phyloP scores from a whole-genome alignment of 2,113 vertebrate species.

The Rhineura floridana region DNA sequence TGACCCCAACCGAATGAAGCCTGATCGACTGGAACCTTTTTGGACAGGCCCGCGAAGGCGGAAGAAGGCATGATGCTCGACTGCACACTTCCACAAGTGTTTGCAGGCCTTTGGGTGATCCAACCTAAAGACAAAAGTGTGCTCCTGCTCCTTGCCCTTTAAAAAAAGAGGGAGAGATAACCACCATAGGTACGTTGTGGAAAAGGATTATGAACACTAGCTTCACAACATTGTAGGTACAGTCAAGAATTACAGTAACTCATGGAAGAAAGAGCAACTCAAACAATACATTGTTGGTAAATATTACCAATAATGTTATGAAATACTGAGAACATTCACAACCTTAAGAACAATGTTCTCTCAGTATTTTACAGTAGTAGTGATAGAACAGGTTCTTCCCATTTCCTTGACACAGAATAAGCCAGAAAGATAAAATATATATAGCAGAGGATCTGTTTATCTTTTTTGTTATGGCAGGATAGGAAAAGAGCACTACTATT shows the following conservation, averaged over 20 bases:
- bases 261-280: not conserved
- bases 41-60: conserved; percentile 92
- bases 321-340: not conserved
- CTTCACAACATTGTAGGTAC: not conserved
- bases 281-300: too few species aligned
- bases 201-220: not conserved
- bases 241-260: not conserved
- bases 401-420: not conserved
- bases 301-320: not conserved
- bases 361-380: not conserved
- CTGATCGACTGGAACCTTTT: conserved; percentile 84
- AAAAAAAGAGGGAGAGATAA: conserved; percentile 42
- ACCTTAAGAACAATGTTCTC: not conserved
- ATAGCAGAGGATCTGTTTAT: not conserved
- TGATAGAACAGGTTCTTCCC: not conserved
- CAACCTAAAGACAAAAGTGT: conserved; percentile 97
- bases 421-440: not conserved
- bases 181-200: not conserved
- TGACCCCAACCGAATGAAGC: conserved; percentile 95
- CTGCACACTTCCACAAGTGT: conserved; percentile 97
- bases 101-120: conserved; percentile 98
- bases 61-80: conserved; percentile 98
- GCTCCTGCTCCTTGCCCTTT: conserved; percentile 98
- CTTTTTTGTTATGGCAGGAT: not conserved
- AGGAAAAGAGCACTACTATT: not conserved